Base-by-base conservation (phyloP, 2,113 vertebrate genomes). In the Crotalus helleri region DNA sequence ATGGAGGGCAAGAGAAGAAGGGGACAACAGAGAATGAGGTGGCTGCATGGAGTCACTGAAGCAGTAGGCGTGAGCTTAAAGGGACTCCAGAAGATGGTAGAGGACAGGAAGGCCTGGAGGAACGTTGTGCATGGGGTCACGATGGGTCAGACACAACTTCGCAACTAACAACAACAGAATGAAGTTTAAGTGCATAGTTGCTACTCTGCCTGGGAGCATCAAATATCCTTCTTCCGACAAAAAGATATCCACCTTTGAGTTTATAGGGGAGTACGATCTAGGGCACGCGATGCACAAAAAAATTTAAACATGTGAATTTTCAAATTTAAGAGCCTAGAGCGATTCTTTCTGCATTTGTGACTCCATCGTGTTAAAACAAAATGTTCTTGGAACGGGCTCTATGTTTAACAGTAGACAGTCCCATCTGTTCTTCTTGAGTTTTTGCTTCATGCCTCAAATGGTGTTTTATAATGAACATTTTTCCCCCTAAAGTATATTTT, bases 331-430 rank as follows among this genome's bases (percentile, higher is more conserved):
- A 95, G 10, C 81, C 91, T 19, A 94, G 69, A 95, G 92, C 95
- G 96, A 95, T 44, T 88, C 54, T 95, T 87, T 88, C 2, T 15
- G 91, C 94, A 86, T 91, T 94, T 96, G 93, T 93, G 93, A 92
- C 91, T 96, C 92, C 96, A 96, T 94, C 93, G 94, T 95, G 91
- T 90, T 96, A 87, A 96, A 96, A 96, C 96, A 97, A 93, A 96
- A 92, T 97, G 97, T 98, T 97, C 97, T 97, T 98, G 96, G 97
- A 97, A 97, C 93, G 86, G n/a, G 92, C 93, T 96, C 61, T 88
- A 69, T 93, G 95, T 91, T 96, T 96, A 97, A 96, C 96, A 97
- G 97, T 97, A 97, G 95, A 94, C 95, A 95, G 96, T 96, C 95
- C 96, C 97, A 97, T 98, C 97, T 98, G 97, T 91, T 97, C 19